Conservation (phyloP, 23 tunicate species). For the Diplosoma virens region DNA sequence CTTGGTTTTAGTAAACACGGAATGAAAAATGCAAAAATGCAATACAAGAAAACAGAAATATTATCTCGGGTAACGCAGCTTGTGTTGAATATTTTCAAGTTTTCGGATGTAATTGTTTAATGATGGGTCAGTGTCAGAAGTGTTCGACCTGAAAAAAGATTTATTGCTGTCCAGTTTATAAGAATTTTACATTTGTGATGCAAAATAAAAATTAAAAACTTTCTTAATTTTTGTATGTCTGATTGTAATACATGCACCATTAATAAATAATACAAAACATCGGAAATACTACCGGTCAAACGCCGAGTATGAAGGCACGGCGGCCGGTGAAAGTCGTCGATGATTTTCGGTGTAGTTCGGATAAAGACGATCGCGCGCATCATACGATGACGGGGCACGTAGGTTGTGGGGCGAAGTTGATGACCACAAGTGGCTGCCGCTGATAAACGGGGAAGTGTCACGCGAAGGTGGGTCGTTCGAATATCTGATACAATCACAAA, state of each 20-base stretch:
- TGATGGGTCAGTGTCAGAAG: slow-evolving; percentile 59
- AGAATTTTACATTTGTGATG: too few relatives aligned
- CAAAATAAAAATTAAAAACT: too few relatives aligned
- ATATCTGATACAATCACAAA: not conserved
- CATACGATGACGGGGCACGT: not conserved
- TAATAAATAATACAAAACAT: too few relatives aligned
- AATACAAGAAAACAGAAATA: too few relatives aligned
- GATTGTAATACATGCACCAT: too few relatives aligned
- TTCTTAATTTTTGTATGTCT: too few relatives aligned
- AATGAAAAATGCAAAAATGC: too few relatives aligned
- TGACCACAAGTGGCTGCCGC: not conserved
- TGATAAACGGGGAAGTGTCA: slow-evolving; percentile 37
- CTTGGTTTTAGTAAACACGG: too few relatives aligned
- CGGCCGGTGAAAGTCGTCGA: slow-evolving; percentile 29
- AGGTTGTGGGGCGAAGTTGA: slow-evolving; percentile 9
- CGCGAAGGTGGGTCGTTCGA: slow-evolving; percentile 43
- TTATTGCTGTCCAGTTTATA: too few relatives aligned
- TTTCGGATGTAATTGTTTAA: slow-evolving; percentile 81
- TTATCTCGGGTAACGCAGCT: slow-evolving; percentile 69
- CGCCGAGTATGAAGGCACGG: slow-evolving; percentile 25
- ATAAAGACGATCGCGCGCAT: not conserved
- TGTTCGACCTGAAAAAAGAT: not conserved
- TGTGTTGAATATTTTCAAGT: slow-evolving; percentile 78
- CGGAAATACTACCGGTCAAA: slow-evolving; percentile 30
- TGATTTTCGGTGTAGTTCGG: not conserved